Conservation (phyloP, 30 jellyfish, hydroid and myxozoan genomes). For the Aurelia coerulea region DNA sequence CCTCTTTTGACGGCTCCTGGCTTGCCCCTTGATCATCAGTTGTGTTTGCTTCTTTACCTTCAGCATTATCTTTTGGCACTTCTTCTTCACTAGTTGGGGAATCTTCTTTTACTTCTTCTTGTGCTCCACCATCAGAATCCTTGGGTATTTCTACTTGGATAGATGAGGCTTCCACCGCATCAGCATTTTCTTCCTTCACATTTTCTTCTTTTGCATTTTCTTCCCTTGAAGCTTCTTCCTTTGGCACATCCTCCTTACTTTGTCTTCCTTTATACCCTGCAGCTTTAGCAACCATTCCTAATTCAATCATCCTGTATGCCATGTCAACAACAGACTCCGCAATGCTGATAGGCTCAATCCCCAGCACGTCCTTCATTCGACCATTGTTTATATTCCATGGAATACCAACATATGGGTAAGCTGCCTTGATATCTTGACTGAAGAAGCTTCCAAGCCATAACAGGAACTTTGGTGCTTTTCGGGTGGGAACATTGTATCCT, state of each 20-base stretch:
- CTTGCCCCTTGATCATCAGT: not conserved
- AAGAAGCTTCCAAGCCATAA: constrained; percentile 49
- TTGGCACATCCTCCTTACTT: not conserved
- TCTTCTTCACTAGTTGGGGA: too few relatives aligned
- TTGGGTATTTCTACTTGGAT: too few relatives aligned
- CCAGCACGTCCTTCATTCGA: constrained; percentile 51
- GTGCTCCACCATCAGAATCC: not conserved
- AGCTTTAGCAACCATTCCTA: constrained; percentile 28
- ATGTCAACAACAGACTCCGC: constrained; percentile 30
- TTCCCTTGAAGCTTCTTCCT: constrained; percentile 10
- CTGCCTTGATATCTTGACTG: constrained; percentile 16
- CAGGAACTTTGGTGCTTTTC: constrained; percentile 50
- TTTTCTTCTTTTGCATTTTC: constrained; percentile 7
- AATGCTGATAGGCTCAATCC: constrained; percentile 8
- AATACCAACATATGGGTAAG: constrained; percentile 40
- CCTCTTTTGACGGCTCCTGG: not conserved
- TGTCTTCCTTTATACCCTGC: not conserved
- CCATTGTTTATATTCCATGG: constrained; percentile 2
- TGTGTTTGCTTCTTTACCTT: constrained; percentile 3
- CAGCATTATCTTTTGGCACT: too few relatives aligned
- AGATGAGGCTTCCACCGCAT: too few relatives aligned
- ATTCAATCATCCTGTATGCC: constrained; percentile 49
- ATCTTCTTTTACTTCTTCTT: not conserved
- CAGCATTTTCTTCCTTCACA: constrained; percentile 4
- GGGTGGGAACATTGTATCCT: constrained; percentile 54